Evolutionary conservation across 2,797 vertebrate species (phyloP), one percentile per base, ranked within the genome.

Genomic region (Sebastiscus albofasciatus): DNA sequence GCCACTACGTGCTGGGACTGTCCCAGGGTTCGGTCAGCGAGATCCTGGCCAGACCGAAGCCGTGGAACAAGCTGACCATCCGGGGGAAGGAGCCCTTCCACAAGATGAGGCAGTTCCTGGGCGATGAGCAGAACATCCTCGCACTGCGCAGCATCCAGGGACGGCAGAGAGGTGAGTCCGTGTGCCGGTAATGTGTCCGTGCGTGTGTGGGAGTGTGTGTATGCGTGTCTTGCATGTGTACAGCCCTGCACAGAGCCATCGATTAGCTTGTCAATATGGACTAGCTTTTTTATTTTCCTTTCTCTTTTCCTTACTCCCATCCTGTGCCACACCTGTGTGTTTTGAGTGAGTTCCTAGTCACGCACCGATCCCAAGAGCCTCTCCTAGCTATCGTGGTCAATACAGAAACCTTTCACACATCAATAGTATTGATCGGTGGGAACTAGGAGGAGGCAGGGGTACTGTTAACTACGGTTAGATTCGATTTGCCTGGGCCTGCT

Each of bases 21-120:
- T 99, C 98, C 0, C 98, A 99, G 93, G 98, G 98, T 83, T 99
- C 98, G 2, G 98, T 99, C 94, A 99, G 98, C 7, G 98, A 99
- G 95, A 99, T 99, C 86, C 94, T 99, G 93, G 98, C 98, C 85
- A 93, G 98, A 94, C 98, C 98, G 62, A 99, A 99, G 95, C 98
- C 98, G 12, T 99, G 98, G 98, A 98, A 97, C 95, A 99, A 99
- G 93, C 95, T 99, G 87, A 99, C 97, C 85, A 97, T 99, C 81
- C 96, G 97, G 46, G 98, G 98, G 92, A 99, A 99, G 95, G 98
- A 99, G 95, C 98, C 98, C 13, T 99, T 99, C 95, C 97, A 98
- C 93, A 99, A 99, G 96, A 99, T 99, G 98, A 98, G 98, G 95
- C 98, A 99, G 94, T 99, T 99, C 96, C 97, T 99, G 24, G 98